These are phyloP conservation scores for Rhagoletis zephyria DNA, from an alignment of 1,140 invertebrate species.

Conservation along the genomic window DNA sequence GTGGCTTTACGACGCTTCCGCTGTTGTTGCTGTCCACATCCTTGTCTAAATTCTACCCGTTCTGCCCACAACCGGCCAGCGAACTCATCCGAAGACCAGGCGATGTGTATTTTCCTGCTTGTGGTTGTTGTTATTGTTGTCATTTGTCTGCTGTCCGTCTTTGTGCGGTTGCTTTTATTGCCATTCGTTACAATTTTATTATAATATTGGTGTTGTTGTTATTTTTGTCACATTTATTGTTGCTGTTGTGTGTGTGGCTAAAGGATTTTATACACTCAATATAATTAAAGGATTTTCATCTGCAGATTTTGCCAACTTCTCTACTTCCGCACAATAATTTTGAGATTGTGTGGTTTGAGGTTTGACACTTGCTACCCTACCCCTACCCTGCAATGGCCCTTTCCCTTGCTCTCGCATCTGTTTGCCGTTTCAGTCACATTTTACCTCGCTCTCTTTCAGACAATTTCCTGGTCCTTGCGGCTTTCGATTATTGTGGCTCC, in stretches of 20 bases:
- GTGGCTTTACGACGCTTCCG: neutral
- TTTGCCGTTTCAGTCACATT: neutral
- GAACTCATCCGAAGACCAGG: neutral
- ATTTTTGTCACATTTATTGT: constrained; percentile 9
- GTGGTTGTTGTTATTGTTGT: constrained; percentile 48
- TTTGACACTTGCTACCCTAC: neutral
- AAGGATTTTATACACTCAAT: constrained; percentile 58
- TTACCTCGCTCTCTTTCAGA: neutral
- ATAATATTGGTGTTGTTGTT: neutral
- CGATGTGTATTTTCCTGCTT: neutral
- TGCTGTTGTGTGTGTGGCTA: constrained; percentile 44
- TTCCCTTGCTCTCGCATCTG: neutral
- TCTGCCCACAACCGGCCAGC: neutral
- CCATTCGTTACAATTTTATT: neutral
- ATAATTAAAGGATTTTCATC: constrained; percentile 57
- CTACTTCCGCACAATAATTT: neutral
- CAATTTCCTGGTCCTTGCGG: constrained; percentile 22
- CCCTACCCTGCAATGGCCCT: neutral
- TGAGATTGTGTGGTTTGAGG: constrained; percentile 50
- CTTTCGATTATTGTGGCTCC: constrained; percentile 22
- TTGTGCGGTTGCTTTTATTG: constrained; percentile 54
- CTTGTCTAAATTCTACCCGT: neutral
- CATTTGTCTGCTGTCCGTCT: neutral
- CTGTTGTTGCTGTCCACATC: neutral
- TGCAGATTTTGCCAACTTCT: constrained; percentile 27